These are phyloP conservation scores for Glaucomys volans DNA, from an alignment of 2,113 vertebrate species.

Conservation along the genomic window DNA sequence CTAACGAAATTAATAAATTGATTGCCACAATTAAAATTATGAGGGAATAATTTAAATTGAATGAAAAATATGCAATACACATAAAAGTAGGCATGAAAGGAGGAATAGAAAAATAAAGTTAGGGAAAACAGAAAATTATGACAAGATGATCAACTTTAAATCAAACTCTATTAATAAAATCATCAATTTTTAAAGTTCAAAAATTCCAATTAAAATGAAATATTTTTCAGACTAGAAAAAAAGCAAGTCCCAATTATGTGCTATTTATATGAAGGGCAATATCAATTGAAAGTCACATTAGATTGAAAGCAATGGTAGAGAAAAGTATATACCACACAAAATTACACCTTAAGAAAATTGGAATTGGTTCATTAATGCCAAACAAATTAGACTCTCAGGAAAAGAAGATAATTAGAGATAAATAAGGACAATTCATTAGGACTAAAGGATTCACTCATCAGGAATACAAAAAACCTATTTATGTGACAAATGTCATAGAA, in stretches of 20 bases:
- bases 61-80: background rate
- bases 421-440: background rate
- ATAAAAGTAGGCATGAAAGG: background rate
- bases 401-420: background rate
- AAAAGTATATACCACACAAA: slow-evolving; percentile 28
- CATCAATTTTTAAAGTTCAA: background rate
- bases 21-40: background rate
- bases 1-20: background rate
- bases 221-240: slow-evolving; percentile 6
- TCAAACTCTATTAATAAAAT: background rate
- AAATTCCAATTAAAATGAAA: background rate
- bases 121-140: background rate
- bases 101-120: background rate
- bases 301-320: background rate
- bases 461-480: background rate
- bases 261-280: background rate
- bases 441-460: slow-evolving; percentile 19
- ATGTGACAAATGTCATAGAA: slow-evolving; percentile 29
- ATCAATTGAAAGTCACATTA: slow-evolving; percentile 11
- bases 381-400: background rate
- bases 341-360: slow-evolving; percentile 12
- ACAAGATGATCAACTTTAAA: background rate
- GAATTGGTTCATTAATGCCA: background rate
- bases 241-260: background rate
- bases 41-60: background rate